Base-by-base conservation (phyloP, 2,797 vertebrate species). In the Iguana delicatissima region DNA sequence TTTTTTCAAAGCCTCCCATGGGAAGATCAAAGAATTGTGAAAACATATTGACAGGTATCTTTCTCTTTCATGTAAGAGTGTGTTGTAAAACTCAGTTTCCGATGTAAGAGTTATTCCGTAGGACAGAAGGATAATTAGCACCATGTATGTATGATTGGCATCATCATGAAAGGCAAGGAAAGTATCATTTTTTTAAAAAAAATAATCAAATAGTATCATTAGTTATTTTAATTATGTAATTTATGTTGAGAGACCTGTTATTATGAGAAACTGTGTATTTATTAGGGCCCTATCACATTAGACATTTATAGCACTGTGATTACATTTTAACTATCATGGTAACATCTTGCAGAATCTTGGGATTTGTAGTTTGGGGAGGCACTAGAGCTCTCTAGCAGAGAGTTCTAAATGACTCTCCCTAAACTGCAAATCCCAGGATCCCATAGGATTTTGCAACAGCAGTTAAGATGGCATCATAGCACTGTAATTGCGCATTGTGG, bases 21-120 rank as follows among this genome's bases (percentile, higher is more conserved):
- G 42, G 46, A 18, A 93, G 79, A 91, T 94, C 86, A 93, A 90
- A 91, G 29, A 86, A 13, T 86, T 90, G 29, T 86, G 79, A 85
- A 91, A 89, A 14, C 9, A 29, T 86, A 84, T 50, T 91, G 87
- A 90, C 42, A 93, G 77, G 87, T 86, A n/a, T 0, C 73, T 81
- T 38, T 76, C 50, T 10, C 50, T 93, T 94, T 95, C 64, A 92
- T 91, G 77, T 89, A 87, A 87, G 87, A 90, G 55, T 57, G 0
- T 72, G 79, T 55, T 85, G 1, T 86, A 92, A 91, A 88, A 91
- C 6, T 85, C 50, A 90, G 84, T 6, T 64, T 32, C 4, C 85
- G 85, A 50, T 38, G 87, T 59, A 83, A 77, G 1, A 1, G 0
- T 0, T 79, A 83, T 22, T 91, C 8, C 2, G 59, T 81, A 77